phyloP scores from a whole-genome alignment of 2,797 vertebrate species.

The Eospalax fontanierii region DNA sequence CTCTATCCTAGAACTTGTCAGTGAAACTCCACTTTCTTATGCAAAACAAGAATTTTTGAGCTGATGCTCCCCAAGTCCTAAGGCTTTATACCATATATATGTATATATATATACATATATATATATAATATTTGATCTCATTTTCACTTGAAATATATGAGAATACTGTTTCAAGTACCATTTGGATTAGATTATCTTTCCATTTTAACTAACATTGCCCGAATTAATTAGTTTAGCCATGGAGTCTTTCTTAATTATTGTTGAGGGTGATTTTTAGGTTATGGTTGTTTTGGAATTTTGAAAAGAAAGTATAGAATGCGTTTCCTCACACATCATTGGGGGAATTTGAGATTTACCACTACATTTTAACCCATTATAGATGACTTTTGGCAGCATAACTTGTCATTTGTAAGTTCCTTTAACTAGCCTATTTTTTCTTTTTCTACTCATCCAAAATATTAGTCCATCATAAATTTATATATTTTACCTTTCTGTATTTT shows the following conservation, averaged over 20 bases:
- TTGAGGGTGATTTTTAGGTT: not conserved
- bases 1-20: not conserved
- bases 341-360: not conserved
- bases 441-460: not conserved
- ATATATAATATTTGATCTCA: not conserved
- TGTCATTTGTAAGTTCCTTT: not conserved
- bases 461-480: not conserved
- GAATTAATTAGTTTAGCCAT: conserved; percentile 3
- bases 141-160: conserved; percentile 4
- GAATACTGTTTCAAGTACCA: not conserved
- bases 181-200: conserved; percentile 1
- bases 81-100: not conserved
- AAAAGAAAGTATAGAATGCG: not conserved
- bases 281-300: conserved; percentile 22
- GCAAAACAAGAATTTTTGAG: conserved; percentile 24
- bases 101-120: not conserved
- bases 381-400: conserved; percentile 9
- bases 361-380: conserved; percentile 59
- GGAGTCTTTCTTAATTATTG: conserved; percentile 1
- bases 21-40: not conserved
- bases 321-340: not conserved
- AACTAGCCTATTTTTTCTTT: not conserved
- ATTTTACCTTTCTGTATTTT: not conserved
- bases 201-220: conserved; percentile 34
- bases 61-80: not conserved